These are phyloP conservation scores for Antechinus flavipes DNA, from an alignment of 2,113 vertebrate genomes.

Conservation along the genomic window DNA sequence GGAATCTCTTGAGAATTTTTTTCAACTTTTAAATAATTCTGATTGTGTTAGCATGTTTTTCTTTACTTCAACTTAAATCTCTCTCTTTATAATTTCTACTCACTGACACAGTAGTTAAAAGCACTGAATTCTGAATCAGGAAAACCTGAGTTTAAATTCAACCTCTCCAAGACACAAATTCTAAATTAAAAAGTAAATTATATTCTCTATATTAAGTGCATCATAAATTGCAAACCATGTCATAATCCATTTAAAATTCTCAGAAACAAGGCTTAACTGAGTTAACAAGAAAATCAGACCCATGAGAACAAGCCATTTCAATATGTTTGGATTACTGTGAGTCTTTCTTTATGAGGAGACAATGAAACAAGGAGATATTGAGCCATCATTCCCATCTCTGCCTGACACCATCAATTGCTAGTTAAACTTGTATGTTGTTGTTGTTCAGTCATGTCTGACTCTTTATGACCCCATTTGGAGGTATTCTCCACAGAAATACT, in stretches of 20 bases:
- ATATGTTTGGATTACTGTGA: background rate
- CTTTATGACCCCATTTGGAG: background rate
- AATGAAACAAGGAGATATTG: background rate
- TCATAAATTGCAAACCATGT: background rate
- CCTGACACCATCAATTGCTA: background rate
- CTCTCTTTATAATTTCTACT: background rate
- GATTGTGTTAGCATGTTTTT: background rate
- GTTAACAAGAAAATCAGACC: background rate
- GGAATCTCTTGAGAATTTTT: background rate
- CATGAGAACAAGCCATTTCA: background rate
- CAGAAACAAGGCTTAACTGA: background rate
- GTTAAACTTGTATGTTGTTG: background rate
- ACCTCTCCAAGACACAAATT: background rate
- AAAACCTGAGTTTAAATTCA: background rate
- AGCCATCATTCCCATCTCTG: background rate
- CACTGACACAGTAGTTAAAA: background rate
- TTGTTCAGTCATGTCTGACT: background rate
- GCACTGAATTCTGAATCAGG: background rate
- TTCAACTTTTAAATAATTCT: background rate
- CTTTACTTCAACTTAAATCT: background rate
- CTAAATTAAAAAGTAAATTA: background rate
- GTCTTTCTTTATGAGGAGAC: background rate
- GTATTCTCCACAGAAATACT: background rate
- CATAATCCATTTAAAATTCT: background rate
- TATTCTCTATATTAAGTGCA: background rate